phyloP scores from a whole-genome alignment of 2,888 invertebrate genomes.

The Coenonympha arcania region DNA sequence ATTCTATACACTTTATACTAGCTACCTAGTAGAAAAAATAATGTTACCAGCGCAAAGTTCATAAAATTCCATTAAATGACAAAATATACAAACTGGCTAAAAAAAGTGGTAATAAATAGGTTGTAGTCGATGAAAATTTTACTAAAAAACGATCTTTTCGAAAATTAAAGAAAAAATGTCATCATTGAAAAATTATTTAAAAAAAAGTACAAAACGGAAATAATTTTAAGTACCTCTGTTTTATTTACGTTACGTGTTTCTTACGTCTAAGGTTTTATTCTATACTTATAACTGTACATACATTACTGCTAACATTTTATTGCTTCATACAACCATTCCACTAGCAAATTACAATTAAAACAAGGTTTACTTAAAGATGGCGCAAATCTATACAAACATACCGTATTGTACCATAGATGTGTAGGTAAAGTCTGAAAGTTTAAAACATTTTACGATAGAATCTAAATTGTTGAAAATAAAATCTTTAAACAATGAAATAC shows the following conservation, averaged over 20 bases:
- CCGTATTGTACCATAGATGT: neutral
- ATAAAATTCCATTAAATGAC: neutral
- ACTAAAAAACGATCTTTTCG: too few relatives aligned
- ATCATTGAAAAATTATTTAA: too few relatives aligned
- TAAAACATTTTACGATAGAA: too few relatives aligned
- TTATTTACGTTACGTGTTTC: neutral
- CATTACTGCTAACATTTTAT: constrained; percentile 4
- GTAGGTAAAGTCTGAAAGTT: neutral
- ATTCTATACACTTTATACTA: constrained; percentile 28
- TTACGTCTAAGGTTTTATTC: neutral
- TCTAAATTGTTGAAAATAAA: too few relatives aligned
- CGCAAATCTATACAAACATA: constrained; percentile 5
- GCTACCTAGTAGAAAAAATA: constrained; percentile 6
- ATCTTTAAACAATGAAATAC: too few relatives aligned
- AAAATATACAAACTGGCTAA: neutral
- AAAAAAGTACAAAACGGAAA: neutral
- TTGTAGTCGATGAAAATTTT: too few relatives aligned
- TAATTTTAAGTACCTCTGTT: neutral
- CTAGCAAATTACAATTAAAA: constrained; percentile 2
- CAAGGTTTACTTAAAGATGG: constrained; percentile 3
- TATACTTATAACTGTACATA: constrained; percentile 1
- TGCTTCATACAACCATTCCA: constrained; percentile 13
- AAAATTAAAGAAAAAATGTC: too few relatives aligned
- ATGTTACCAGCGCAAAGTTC: neutral
- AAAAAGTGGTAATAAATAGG: too few relatives aligned